phyloP scores from a whole-genome alignment of 2,888 invertebrate species.

The Spatulosminthurus flaviceps region DNA sequence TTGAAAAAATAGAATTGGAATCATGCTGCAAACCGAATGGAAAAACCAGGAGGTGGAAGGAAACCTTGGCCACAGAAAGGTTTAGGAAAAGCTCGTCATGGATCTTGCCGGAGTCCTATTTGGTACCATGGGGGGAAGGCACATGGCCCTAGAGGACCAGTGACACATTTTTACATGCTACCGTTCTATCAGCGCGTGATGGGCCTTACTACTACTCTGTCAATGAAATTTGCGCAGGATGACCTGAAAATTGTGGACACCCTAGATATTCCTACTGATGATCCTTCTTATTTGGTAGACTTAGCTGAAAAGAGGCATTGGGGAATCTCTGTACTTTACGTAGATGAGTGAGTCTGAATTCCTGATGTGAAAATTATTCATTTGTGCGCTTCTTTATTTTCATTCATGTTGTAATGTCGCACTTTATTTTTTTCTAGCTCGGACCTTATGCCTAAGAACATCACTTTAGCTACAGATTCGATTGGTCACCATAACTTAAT shows the following conservation, averaged over 20 bases:
- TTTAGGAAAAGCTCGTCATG: conserved; percentile 87
- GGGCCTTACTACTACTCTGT: conserved; percentile 84
- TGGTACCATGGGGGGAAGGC: conserved; percentile 82
- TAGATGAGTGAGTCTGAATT: conserved; percentile 79
- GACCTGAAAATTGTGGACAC: conserved; percentile 90
- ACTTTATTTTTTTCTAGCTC: conserved; percentile 71
- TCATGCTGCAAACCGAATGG: conserved; percentile 80
- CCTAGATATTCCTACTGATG: conserved; percentile 84
- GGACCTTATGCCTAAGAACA: conserved; percentile 88
- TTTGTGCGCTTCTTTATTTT: too few relatives aligned
- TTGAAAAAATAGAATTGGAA: conserved; percentile 79
- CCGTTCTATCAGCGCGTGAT: conserved; percentile 78
- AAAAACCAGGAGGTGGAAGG: conserved; percentile 86
- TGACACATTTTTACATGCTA: conserved; percentile 92
- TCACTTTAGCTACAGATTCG: conserved; percentile 80
- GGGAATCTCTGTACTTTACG: conserved; percentile 94
- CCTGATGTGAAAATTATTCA: too few relatives aligned
- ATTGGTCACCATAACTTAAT: conserved; percentile 90
- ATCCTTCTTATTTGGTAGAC: conserved; percentile 80
- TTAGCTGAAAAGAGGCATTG: conserved; percentile 86
- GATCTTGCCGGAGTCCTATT: conserved; percentile 89
- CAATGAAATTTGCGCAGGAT: conserved; percentile 91
- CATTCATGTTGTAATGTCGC: too few relatives aligned
- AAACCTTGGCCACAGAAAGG: conserved; percentile 99
- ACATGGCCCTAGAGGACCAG: conserved; percentile 92